phyloP scores from a whole-genome alignment of 2,888 invertebrate genomes.

The Barypeithes pellucidus region DNA sequence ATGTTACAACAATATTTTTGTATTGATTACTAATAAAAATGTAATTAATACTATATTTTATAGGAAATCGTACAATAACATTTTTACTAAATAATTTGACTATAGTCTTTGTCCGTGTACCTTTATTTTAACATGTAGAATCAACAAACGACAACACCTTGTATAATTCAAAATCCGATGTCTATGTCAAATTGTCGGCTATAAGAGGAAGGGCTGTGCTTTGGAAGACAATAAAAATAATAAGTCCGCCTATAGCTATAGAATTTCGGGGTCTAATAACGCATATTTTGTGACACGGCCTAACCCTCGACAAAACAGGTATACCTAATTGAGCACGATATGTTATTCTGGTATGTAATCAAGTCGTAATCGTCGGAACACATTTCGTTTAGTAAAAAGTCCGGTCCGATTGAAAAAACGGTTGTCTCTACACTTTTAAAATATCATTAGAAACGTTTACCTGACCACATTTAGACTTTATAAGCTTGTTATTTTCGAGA shows the following conservation, averaged over 20 bases:
- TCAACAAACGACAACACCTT: too few species aligned
- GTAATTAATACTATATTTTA: too few species aligned
- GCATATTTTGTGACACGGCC: slow-evolving; percentile 40
- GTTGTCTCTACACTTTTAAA: slow-evolving; percentile 50
- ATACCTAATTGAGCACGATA: slow-evolving; percentile 42
- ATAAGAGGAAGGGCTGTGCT: too few species aligned
- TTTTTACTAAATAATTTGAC: too few species aligned
- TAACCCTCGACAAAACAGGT: slow-evolving; percentile 32
- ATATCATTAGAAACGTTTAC: slow-evolving; percentile 52
- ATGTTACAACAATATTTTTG: too few species aligned
- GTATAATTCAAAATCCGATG: too few species aligned
- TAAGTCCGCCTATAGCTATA: neutral
- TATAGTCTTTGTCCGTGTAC: too few species aligned
- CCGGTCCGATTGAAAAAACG: slow-evolving; percentile 32
- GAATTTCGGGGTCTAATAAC: slow-evolving; percentile 19
- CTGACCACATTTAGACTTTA: slow-evolving; percentile 44
- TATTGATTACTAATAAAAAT: too few species aligned
- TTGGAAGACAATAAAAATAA: slow-evolving; percentile 13
- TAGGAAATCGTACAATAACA: too few species aligned
- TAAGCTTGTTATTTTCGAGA: slow-evolving; percentile 50
- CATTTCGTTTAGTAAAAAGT: slow-evolving; percentile 47
- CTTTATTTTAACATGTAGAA: too few species aligned
- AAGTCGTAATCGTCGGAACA: slow-evolving; percentile 48
- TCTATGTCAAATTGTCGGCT: too few species aligned
- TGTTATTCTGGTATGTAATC: slow-evolving; percentile 41